Evolutionary conservation across 2,797 vertebrate species (phyloP), one percentile per base, ranked within the genome.

Genomic region (Fistularia commersonii): DNA sequence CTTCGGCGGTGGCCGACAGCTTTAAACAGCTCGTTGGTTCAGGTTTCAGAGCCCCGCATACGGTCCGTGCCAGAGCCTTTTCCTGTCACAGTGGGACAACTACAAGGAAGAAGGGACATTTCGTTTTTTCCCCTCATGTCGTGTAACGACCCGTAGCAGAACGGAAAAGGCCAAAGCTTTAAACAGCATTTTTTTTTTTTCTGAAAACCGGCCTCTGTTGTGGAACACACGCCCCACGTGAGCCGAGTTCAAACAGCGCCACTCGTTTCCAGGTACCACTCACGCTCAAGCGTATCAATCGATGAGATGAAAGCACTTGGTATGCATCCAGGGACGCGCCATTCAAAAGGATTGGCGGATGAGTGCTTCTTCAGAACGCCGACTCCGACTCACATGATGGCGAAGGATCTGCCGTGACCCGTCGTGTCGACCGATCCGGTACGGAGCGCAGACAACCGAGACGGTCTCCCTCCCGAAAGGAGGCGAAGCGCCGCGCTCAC

Each of bases 21-120:
- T 82, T 84, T 75, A 69, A 71, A 64, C 77, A 80, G 71, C 71
- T 76, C 76, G 55, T 79, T 70, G 61, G 54, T 63, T 62, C 56
- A 56, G 37, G 56, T 58, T 72, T 64, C 72, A 69, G 57, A 70
- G 66, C n/a, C 60, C 14, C 45, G n/a, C 41, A 5, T 37, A 37
- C 56, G 62, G 72, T 49, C 53, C 62, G 72, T 59, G 59, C 69
- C 23, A 53, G 69, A 80, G 63, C 72, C 58, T 74, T 48, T 64
- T 35, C 41, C 64, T 72, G 71, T 75, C 80, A 69, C 58, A 15
- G 57, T 43, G 45, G 51, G 55, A 47, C 37, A 32, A 45, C 36
- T 13, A 31, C 57, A 14, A 65, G 51, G 49, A 35, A 61, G 69
- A 32, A 41, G 54, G 57, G 51, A 73, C 59, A 15, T n/a, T n/a